phyloP scores from a whole-genome alignment of 2,797 vertebrate genomes.

The Aphelocoma californica region DNA sequence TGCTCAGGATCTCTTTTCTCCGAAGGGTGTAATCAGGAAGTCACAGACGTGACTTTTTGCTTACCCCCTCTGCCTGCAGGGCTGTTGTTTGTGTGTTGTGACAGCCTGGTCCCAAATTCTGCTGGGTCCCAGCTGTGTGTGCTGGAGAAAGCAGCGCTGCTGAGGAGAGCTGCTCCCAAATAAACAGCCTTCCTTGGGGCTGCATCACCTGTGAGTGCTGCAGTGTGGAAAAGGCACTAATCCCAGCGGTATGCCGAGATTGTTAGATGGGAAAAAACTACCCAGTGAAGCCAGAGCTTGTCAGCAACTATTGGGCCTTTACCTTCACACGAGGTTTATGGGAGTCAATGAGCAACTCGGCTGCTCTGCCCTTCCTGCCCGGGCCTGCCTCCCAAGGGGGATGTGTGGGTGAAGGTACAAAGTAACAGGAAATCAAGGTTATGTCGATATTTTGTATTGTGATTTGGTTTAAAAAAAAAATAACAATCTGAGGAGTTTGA shows the following conservation, averaged over 20 bases:
- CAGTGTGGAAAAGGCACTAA: not conserved
- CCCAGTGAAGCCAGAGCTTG: not conserved
- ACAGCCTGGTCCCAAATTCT: not conserved
- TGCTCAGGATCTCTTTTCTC: not conserved
- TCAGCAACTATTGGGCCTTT: not conserved
- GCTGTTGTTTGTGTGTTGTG: not conserved
- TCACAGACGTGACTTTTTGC: not conserved
- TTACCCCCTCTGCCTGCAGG: not conserved
- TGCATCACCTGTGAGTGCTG: not conserved
- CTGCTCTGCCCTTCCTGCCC: not conserved
- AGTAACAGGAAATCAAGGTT: slow-evolving; percentile 24
- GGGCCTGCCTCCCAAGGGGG: not conserved
- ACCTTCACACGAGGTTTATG: not conserved
- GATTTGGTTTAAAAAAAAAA: not conserved
- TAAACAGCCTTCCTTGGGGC: not conserved
- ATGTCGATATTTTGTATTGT: not conserved
- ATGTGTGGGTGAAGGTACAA: slow-evolving; percentile 26
- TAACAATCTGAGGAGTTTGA: not conserved
- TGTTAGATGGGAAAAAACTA: not conserved
- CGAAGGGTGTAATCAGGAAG: not conserved
- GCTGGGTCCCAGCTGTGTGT: not conserved
- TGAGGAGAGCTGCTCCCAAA: not conserved
- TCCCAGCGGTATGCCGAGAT: accelerated
- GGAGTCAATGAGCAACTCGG: not conserved
- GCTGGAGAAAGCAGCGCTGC: not conserved